Conservation (phyloP, 2,113 vertebrate genomes). For the Aptenodytes forsteri region DNA sequence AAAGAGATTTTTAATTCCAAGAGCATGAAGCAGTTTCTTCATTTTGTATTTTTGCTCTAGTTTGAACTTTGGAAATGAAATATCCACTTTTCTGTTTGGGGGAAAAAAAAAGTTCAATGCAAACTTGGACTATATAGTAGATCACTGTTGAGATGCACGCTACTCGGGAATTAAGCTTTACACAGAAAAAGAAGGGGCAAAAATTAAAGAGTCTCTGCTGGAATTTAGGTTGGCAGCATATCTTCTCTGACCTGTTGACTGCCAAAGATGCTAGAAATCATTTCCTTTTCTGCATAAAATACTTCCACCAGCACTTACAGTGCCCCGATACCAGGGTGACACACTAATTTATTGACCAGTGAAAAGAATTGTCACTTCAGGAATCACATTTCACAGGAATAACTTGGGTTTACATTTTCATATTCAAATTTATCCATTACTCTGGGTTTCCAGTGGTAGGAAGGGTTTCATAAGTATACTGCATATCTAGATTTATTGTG, state of each 20-base stretch:
- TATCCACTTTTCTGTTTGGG: slow-evolving; percentile 81
- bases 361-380: neutral
- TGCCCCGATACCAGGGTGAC: neutral
- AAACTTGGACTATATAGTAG: neutral
- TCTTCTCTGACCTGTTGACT: neutral
- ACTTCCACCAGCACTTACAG: neutral
- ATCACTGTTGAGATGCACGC: neutral
- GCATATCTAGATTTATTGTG: neutral
- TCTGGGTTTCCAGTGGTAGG: neutral
- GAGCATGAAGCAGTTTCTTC: slow-evolving; percentile 79
- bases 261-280: neutral
- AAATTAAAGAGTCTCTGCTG: neutral
- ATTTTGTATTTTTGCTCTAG: slow-evolving; percentile 86
- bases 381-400: neutral
- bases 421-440: neutral
- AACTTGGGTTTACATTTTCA: neutral
- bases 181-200: neutral
- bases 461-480: neutral
- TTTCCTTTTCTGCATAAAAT: neutral
- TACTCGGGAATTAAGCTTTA: neutral
- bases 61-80: slow-evolving; percentile 89
- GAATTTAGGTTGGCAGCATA: neutral
- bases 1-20: slow-evolving; percentile 84
- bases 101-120: neutral
- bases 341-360: neutral